A percentile compares a stretch with the other conserved stretches of the same genome.
Conservation (phyloP, 2,888 invertebrate species). For the Selenia dentaria region DNA sequence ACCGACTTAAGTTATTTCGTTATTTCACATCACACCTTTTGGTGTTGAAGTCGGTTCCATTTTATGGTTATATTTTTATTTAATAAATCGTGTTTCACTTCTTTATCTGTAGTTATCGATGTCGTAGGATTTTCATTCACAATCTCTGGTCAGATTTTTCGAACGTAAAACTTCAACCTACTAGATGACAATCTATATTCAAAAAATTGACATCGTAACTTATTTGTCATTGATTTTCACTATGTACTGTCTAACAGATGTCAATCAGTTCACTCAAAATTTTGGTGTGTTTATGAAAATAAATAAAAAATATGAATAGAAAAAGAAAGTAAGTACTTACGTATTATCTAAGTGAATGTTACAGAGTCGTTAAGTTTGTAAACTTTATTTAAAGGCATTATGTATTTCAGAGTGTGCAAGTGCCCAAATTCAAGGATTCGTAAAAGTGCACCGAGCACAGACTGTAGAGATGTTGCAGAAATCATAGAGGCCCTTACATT, state of each 20-base stretch:
- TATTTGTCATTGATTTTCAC: neutral
- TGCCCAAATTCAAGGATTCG: conserved; percentile 50
- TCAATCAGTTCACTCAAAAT: neutral
- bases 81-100: too few relatives aligned
- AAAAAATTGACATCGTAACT: conserved; percentile 2
- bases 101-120: too few relatives aligned
- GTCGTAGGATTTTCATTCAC: too few relatives aligned
- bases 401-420: conserved; percentile 51
- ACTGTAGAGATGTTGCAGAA: conserved; percentile 62
- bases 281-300: neutral
- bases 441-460: conserved; percentile 35
- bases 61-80: too few relatives aligned
- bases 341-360: too few relatives aligned
- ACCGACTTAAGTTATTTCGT: too few relatives aligned
- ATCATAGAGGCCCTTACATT: conserved; percentile 63
- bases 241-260: neutral
- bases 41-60: too few relatives aligned
- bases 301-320: neutral
- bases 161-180: too few relatives aligned
- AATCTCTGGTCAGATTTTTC: too few relatives aligned
- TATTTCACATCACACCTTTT: too few relatives aligned
- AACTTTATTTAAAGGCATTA: too few relatives aligned
- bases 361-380: too few relatives aligned
- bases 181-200: conserved; percentile 19
- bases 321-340: conserved; percentile 42